These are phyloP conservation scores for Pollenia griseotomentosa DNA, from an alignment of 2,888 invertebrate genomes.

Conservation along the genomic window DNA sequence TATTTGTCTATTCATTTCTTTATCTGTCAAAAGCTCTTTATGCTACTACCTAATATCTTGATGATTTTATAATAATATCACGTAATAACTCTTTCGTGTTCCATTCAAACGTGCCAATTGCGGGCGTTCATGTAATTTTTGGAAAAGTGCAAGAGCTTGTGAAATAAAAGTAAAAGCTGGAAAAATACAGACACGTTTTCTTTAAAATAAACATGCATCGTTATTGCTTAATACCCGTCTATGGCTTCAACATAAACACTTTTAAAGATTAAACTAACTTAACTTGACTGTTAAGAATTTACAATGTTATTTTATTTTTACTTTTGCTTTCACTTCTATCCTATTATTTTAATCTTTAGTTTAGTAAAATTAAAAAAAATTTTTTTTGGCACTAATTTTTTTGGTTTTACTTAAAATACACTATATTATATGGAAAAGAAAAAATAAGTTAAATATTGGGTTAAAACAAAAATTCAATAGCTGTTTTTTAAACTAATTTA, in stretches of 20 bases:
- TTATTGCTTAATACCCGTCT: background rate
- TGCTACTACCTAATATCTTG: background rate
- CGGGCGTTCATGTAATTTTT: background rate
- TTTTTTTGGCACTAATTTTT: no score
- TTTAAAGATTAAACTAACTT: conserved; percentile 4
- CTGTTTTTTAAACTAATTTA: no score
- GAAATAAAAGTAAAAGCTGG: background rate
- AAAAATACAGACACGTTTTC: conserved; percentile 26
- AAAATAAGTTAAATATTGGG: no score
- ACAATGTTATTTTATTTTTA: background rate
- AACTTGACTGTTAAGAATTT: conserved; percentile 19
- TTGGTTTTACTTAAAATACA: no score
- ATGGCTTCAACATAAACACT: background rate
- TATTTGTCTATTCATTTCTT: background rate
- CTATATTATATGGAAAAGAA: no score
- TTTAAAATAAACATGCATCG: conserved; percentile 22
- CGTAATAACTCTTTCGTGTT: conserved; percentile 28
- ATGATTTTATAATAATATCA: conserved; percentile 51
- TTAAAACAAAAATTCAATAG: no score
- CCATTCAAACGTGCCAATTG: conserved; percentile 37
- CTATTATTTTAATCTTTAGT: no score
- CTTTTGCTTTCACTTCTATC: no score
- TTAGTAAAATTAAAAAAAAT: no score
- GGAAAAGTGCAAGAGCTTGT: background rate
- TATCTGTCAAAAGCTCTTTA: background rate